Evolutionary conservation across 30 jellyfish, hydroid and myxozoan species (phyloP).

Genomic region (Pelagia noctiluca): DNA sequence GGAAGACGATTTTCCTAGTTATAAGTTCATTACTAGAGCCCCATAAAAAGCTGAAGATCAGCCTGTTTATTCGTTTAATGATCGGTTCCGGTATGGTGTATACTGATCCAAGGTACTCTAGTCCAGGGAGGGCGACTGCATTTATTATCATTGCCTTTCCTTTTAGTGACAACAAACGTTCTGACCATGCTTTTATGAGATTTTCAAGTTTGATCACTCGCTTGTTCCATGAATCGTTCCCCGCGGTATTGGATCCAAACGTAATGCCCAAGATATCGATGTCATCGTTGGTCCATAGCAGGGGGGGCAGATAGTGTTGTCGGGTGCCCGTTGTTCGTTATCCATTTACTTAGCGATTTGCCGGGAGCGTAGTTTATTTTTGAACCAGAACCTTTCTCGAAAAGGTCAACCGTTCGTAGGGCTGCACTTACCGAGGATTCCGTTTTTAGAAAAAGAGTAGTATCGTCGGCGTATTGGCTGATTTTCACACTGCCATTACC

Average conservation of each 20-base stretch:
- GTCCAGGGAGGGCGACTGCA: constrained; percentile 11
- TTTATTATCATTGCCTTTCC: constrained; percentile 24
- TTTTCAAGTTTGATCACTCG: background rate
- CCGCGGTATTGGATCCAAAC: constrained; percentile 1
- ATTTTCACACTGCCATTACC: constrained; percentile 10
- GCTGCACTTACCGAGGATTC: constrained; percentile 24
- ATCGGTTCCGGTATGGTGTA: background rate
- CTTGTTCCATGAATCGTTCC: background rate
- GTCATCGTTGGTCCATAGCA: background rate
- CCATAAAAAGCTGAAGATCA: constrained; percentile 16
- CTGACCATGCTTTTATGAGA: background rate
- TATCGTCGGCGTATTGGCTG: constrained; percentile 53
- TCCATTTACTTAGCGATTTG: constrained; percentile 19
- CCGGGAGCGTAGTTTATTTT: background rate
- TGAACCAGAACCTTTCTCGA: constrained; percentile 34
- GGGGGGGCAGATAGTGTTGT: background rate
- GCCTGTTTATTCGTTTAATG: background rate
- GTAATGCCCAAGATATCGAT: constrained; percentile 1
- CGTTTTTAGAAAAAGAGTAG: constrained; percentile 14
- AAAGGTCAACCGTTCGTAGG: background rate
- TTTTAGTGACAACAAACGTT: constrained; percentile 17
- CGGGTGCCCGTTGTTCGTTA: background rate
- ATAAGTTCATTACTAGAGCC: constrained; percentile 9
- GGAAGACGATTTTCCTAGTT: constrained; percentile 1
- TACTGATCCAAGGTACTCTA: constrained; percentile 4